Evolutionary conservation across 2,113 vertebrate species (phyloP).

Genomic region (Grus americana): DNA sequence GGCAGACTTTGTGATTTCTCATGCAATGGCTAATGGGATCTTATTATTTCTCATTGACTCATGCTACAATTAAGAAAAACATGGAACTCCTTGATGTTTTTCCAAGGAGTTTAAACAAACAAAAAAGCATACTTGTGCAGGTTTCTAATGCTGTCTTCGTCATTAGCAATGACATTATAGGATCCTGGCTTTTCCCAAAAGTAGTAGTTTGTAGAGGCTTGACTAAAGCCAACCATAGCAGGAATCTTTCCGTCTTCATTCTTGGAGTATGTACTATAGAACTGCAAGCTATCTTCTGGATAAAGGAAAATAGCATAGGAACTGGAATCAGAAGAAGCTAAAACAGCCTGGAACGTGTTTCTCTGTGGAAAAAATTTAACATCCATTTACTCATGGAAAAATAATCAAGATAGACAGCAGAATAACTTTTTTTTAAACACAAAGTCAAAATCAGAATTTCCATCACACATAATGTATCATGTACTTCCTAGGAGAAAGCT

Average conservation of each 20-base stretch:
- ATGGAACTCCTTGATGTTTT: neutral
- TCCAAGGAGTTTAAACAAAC: neutral
- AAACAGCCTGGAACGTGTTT: constrained; percentile 92
- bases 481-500: neutral
- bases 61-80: neutral
- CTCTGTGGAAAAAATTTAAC: constrained; percentile 75
- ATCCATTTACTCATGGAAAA: constrained; percentile 9
- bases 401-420: neutral
- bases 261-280: constrained; percentile 76
- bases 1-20: neutral
- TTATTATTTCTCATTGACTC: neutral
- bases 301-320: constrained; percentile 92
- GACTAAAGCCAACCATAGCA: constrained; percentile 85
- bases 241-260: constrained; percentile 48
- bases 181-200: constrained; percentile 75
- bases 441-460: neutral
- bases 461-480: neutral
- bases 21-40: neutral
- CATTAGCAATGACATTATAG: constrained; percentile 82
- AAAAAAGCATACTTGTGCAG: constrained; percentile 81
- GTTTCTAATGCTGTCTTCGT: constrained; percentile 79
- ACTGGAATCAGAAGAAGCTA: constrained; percentile 82
- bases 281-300: constrained; percentile 84
- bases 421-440: neutral
- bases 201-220: constrained; percentile 76